These are phyloP conservation scores for Aradophagus sp. DNA, from an alignment of 1,140 invertebrate genomes.

Conservation along the genomic window DNA sequence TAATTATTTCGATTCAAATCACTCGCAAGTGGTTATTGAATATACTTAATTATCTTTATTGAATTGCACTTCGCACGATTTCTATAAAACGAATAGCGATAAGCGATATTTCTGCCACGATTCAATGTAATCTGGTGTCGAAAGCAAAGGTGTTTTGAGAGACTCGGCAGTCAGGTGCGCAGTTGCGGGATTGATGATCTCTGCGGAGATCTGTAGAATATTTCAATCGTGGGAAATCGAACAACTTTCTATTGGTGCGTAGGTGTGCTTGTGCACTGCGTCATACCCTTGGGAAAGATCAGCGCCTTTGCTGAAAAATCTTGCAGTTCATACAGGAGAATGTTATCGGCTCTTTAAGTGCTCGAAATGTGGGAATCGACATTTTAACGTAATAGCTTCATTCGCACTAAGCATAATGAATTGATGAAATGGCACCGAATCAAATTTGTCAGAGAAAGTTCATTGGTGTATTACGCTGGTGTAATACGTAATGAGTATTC, in stretches of 20 bases:
- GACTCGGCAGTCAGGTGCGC: slow-evolving; percentile 30
- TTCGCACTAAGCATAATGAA: too few relatives aligned
- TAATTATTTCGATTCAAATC: too few relatives aligned
- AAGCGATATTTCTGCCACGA: slow-evolving; percentile 37
- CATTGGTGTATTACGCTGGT: too few relatives aligned
- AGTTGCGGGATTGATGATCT: slow-evolving; percentile 44
- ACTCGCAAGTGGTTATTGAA: too few relatives aligned
- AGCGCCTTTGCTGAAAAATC: slow-evolving; percentile 25
- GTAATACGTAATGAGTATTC: too few relatives aligned
- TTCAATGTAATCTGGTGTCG: slow-evolving; percentile 42
- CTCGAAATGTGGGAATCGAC: slow-evolving; percentile 29
- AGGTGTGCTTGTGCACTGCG: slow-evolving; percentile 41
- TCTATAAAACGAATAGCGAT: slow-evolving; percentile 48
- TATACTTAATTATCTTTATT: slow-evolving; percentile 24
- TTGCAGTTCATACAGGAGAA: slow-evolving; percentile 8
- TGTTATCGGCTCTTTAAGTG: slow-evolving; percentile 2
- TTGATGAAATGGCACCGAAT: too few relatives aligned
- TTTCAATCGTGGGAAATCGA: slow-evolving; percentile 62
- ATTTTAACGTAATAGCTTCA: slow-evolving; percentile 18
- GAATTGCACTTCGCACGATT: slow-evolving; percentile 44
- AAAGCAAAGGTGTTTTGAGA: slow-evolving; percentile 47
- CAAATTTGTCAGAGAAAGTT: too few relatives aligned
- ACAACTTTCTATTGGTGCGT: slow-evolving; percentile 55
- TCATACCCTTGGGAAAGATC: slow-evolving; percentile 40
- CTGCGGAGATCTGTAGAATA: slow-evolving; percentile 32